Evolutionary conservation across 1,140 invertebrate genomes (phyloP).

Genomic region (Temnothorax nylanderi): DNA sequence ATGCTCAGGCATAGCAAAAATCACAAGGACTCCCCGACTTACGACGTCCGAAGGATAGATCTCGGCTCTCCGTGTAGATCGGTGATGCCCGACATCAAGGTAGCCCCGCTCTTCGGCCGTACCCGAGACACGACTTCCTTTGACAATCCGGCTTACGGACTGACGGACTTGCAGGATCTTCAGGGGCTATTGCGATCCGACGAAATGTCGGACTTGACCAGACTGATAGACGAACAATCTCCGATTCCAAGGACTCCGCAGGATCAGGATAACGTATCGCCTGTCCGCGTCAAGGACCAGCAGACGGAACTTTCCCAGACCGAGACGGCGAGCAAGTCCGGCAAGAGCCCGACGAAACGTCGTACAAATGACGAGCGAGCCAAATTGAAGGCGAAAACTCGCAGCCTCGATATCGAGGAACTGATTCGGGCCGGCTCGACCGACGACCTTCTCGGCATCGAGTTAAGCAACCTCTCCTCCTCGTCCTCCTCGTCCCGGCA

Average conservation of each 20-base stretch:
- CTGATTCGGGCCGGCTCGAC: constrained; percentile 84
- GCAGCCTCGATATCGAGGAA: constrained; percentile 73
- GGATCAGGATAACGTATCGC: constrained; percentile 27
- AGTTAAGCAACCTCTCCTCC: constrained; percentile 68
- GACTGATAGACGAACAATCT: constrained; percentile 79
- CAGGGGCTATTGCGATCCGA: constrained; percentile 79
- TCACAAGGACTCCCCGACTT: constrained; percentile 76
- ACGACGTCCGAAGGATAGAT: constrained; percentile 81
- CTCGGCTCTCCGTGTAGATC: constrained; percentile 80
- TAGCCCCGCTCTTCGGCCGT: constrained; percentile 71
- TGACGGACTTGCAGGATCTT: constrained; percentile 80
- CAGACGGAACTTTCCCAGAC: background rate
- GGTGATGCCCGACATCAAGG: constrained; percentile 76
- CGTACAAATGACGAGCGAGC: constrained; percentile 62
- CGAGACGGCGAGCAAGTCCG: constrained; percentile 22
- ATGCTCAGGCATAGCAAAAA: constrained; percentile 65
- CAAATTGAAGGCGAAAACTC: constrained; percentile 61
- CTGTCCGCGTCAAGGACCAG: constrained; percentile 52
- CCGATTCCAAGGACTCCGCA: constrained; percentile 43
- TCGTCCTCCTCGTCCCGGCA: constrained; percentile 71
- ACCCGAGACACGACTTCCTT: constrained; percentile 78
- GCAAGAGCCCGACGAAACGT: constrained; percentile 48
- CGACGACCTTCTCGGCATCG: constrained; percentile 84
- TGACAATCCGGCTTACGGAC: constrained; percentile 83
- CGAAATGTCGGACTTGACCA: constrained; percentile 80